A percentile compares a stretch with the other conserved stretches of the same genome.
Evolutionary conservation across 2,113 vertebrate species (phyloP).

Genomic region (Triplophysa dalaica): DNA sequence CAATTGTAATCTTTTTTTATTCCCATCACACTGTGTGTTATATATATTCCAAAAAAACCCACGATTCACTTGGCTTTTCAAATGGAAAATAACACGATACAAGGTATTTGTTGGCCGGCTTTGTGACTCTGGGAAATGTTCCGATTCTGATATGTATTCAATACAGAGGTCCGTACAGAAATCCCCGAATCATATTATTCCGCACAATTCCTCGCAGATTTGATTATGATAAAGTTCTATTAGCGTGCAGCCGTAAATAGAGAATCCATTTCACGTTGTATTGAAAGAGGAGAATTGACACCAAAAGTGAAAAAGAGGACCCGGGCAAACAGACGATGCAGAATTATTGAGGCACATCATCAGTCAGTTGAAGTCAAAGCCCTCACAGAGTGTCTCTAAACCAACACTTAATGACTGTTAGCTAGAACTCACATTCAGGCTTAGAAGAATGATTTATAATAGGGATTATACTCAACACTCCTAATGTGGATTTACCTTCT

Average conservation of each 20-base stretch:
- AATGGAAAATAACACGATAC: constrained; percentile 53
- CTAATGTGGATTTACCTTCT: constrained; percentile 1
- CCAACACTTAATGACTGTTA: constrained; percentile 71
- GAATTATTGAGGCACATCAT: constrained; percentile 75
- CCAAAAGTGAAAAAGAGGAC: constrained; percentile 63
- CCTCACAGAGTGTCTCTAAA: constrained; percentile 74
- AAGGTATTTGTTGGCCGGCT: constrained; percentile 55
- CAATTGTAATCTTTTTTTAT: constrained; percentile 56
- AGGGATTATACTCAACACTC: not conserved
- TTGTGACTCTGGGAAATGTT: constrained; percentile 54
- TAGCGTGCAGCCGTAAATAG: constrained; percentile 68
- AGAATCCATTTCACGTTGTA: constrained; percentile 69
- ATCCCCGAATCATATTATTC: constrained; percentile 73
- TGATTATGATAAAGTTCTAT: constrained; percentile 74
- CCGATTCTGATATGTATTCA: constrained; percentile 81
- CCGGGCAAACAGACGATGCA: constrained; percentile 67
- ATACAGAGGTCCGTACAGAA: constrained; percentile 77
- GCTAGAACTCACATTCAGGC: not conserved
- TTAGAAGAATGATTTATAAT: constrained; percentile 20
- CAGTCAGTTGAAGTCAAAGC: constrained; percentile 64
- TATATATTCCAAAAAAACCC: constrained; percentile 18
- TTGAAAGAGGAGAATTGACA: constrained; percentile 69
- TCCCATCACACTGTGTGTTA: constrained; percentile 48
- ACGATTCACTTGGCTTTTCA: constrained; percentile 59
- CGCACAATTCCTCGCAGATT: constrained; percentile 60